Evolutionary conservation across 2,888 invertebrate genomes (phyloP).

Genomic region (Thymelicus sylvestris): DNA sequence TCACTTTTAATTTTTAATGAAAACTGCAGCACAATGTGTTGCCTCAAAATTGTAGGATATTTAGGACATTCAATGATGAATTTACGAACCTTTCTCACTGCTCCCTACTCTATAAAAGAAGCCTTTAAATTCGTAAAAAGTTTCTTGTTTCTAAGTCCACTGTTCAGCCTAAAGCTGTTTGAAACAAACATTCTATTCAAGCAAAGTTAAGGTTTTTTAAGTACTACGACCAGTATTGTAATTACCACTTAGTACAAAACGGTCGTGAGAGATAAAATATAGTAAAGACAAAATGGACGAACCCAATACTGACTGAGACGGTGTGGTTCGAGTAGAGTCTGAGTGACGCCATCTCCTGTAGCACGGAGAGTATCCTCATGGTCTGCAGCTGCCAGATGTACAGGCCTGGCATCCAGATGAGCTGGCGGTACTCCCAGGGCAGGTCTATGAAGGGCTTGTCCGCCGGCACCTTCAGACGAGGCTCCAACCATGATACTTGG

Average conservation of each 20-base stretch:
- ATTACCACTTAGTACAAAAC: too few relatives aligned
- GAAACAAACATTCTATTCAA: too few relatives aligned
- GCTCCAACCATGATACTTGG: constrained; percentile 87
- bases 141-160: too few relatives aligned
- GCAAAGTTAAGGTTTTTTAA: too few relatives aligned
- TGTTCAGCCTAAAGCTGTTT: too few relatives aligned
- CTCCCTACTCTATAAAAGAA: too few relatives aligned
- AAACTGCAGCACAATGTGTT: too few relatives aligned
- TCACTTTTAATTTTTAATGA: too few relatives aligned
- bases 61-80: background rate
- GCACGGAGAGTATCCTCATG: constrained; percentile 85
- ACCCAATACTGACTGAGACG: constrained; percentile 87
- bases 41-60: too few relatives aligned
- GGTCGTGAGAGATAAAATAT: background rate
- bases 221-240: too few relatives aligned
- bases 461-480: constrained; percentile 73
- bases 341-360: constrained; percentile 86
- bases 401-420: constrained; percentile 86
- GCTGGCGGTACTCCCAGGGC: constrained; percentile 85
- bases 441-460: constrained; percentile 83
- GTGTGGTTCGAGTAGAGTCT: constrained; percentile 86
- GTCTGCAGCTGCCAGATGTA: constrained; percentile 87
- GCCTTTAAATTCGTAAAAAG: too few relatives aligned
- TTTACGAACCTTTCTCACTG: too few relatives aligned
- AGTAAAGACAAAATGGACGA: constrained; percentile 57